Evolutionary conservation across 2,797 vertebrate species (phyloP).

Genomic region (Coregonus suidteri): DNA sequence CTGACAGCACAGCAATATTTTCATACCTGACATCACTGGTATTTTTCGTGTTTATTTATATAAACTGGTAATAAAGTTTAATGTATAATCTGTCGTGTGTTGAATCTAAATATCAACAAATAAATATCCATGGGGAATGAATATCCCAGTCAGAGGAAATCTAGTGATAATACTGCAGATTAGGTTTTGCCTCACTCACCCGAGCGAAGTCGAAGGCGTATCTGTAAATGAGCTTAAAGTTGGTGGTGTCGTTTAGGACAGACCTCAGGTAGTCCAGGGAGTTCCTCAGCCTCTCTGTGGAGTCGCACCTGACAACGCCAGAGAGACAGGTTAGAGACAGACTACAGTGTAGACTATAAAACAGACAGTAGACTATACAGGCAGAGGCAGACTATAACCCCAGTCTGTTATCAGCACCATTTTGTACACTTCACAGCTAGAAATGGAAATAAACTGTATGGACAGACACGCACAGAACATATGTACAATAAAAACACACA

Average conservation of each 20-base stretch:
- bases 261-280: conserved; percentile 98
- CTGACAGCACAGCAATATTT: not conserved
- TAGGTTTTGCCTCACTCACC: conserved; percentile 80
- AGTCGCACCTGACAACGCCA: conserved; percentile 88
- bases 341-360: conserved; percentile 1
- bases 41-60: not conserved
- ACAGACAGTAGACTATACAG: not conserved
- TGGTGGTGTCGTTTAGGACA: conserved; percentile 94
- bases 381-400: too few species aligned
- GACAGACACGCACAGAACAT: not conserved
- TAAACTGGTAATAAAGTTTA: not conserved
- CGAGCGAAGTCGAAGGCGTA: conserved; percentile 99
- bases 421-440: not conserved
- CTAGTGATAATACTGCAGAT: not conserved
- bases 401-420: not conserved
- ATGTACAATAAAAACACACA: not conserved
- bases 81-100: not conserved
- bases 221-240: conserved; percentile 99
- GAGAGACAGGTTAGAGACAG: conserved; percentile 19
- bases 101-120: not conserved
- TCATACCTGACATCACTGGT: not conserved
- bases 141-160: not conserved
- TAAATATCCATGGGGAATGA: not conserved
- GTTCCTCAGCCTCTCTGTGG: conserved; percentile 96
- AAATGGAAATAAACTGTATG: not conserved